Conservation (phyloP, 2,113 vertebrate species). For the Stigmatopora nigra region DNA sequence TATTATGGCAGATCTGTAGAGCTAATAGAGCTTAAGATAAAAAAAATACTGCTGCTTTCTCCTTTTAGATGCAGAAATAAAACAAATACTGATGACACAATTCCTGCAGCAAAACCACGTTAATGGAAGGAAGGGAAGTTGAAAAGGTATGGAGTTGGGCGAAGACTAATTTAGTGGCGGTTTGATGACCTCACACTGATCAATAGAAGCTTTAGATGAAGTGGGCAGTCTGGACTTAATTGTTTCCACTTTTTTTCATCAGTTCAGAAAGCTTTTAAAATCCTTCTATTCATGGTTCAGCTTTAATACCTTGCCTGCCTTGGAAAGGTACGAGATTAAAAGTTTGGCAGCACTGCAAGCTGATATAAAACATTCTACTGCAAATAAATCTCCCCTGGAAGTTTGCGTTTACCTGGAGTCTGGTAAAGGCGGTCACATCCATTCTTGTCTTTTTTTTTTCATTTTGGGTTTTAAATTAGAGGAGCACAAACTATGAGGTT, state of each 20-base stretch:
- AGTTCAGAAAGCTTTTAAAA: slow-evolving; percentile 52
- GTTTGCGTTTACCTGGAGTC: slow-evolving; percentile 11
- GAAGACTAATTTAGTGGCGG: slow-evolving; percentile 58
- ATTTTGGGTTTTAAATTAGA: slow-evolving; percentile 21
- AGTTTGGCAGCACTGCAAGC: slow-evolving; percentile 24
- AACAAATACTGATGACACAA: slow-evolving; percentile 6
- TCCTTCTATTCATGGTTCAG: slow-evolving; percentile 42
- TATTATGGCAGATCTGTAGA: neutral
- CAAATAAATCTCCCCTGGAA: slow-evolving; percentile 9
- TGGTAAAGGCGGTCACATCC: slow-evolving; percentile 2
- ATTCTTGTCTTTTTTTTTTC: neutral
- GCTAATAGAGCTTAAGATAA: slow-evolving; percentile 25
- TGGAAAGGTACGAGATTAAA: slow-evolving; percentile 47
- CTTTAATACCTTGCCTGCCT: slow-evolving; percentile 43
- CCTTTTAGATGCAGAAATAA: slow-evolving; percentile 2
- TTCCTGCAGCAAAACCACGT: slow-evolving; percentile 16
- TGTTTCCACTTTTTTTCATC: slow-evolving; percentile 56
- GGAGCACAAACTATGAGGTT: neutral
- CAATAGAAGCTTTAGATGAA: slow-evolving; percentile 55
- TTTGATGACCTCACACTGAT: slow-evolving; percentile 62
- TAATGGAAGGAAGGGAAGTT: slow-evolving; percentile 31
- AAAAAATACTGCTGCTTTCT: slow-evolving; percentile 21
- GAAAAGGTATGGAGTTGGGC: slow-evolving; percentile 48
- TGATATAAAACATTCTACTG: slow-evolving; percentile 7
- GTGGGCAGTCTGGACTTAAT: slow-evolving; percentile 55